These are phyloP conservation scores for Ips nitidus DNA, from an alignment of 1,140 invertebrate species.

Conservation along the genomic window DNA sequence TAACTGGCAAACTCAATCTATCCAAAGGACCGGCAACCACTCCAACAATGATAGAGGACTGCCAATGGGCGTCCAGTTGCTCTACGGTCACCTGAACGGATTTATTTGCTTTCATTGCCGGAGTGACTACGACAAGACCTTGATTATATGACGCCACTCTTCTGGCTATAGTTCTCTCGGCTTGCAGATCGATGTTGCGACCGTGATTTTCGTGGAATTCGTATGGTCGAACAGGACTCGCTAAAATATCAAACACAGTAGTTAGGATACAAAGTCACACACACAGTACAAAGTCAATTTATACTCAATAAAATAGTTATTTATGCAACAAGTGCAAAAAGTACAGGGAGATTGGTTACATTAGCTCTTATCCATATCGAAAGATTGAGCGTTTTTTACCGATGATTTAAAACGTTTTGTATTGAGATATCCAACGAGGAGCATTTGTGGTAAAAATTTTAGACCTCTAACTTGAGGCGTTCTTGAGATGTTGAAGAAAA, in stretches of 20 bases:
- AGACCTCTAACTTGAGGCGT: too few relatives aligned
- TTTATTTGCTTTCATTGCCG: constrained; percentile 49
- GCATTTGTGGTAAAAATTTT: too few relatives aligned
- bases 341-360: too few relatives aligned
- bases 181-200: constrained; percentile 68
- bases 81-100: constrained; percentile 69
- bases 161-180: constrained; percentile 58
- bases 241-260: not conserved
- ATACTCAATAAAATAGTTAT: too few relatives aligned
- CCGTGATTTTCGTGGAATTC: constrained; percentile 43
- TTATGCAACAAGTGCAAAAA: too few relatives aligned
- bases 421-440: too few relatives aligned
- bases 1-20: constrained; percentile 66
- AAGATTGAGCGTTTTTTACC: too few relatives aligned
- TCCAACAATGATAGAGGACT: constrained; percentile 76
- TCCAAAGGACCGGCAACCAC: constrained; percentile 71
- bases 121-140: constrained; percentile 64
- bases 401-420: too few relatives aligned
- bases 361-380: too few relatives aligned
- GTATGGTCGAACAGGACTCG: constrained; percentile 7
- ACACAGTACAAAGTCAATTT: too few relatives aligned
- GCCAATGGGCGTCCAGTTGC: constrained; percentile 73
- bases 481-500: too few relatives aligned
- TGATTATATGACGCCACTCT: constrained; percentile 77
- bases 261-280: too few relatives aligned